Base-by-base conservation (phyloP, 2,113 vertebrate species). In the Leucoraja erinaceus region DNA sequence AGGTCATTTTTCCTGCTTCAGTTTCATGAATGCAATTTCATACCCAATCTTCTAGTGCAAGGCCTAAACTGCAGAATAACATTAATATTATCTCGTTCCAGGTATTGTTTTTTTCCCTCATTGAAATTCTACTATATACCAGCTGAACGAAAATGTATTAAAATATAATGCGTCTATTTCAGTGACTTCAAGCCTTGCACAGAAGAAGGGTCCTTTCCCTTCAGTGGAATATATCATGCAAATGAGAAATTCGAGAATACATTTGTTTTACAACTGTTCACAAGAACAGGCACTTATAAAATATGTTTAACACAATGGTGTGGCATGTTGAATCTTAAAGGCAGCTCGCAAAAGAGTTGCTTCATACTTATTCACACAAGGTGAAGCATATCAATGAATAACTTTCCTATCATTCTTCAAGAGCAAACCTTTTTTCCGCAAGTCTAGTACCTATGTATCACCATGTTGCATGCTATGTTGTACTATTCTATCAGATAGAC, bases 151-250 rank as follows among this genome's bases (percentile, higher is more conserved):
- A 83, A 83, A 28, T 22, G 25, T 84, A n/a, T 31, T 16, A 63
- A 88, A 63, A 61, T 31, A 31, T 63, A 63, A 88, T 63, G 25
- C 63, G 61, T 61, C 59, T 88, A 16, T 63, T 88, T 25, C 2
- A 16, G 83, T 31, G 28, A 31, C 59, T 88, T 59, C 11, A 59
- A n/a, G 4, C 59, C 28, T 31, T 16, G 28, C 63, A 31, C 12
- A 61, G 83, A 84, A 61, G 54, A 63, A 88, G n/a, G 61, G 28
- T 47, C 83, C 59, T 7, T 56, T 88, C 83, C 59, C 11, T 88
- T 88, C 56, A 31, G 59, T 88, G 31, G 83, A 86, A 88, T 88
- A 88, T 56, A 63, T 31, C 83, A 88, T 88, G 83, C 63, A 88
- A 88, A 88, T 88, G 28, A 88, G 83, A 63, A 88, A 31, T 63